Base-by-base conservation (phyloP, 2,113 vertebrate genomes). In the Penelope pileata region DNA sequence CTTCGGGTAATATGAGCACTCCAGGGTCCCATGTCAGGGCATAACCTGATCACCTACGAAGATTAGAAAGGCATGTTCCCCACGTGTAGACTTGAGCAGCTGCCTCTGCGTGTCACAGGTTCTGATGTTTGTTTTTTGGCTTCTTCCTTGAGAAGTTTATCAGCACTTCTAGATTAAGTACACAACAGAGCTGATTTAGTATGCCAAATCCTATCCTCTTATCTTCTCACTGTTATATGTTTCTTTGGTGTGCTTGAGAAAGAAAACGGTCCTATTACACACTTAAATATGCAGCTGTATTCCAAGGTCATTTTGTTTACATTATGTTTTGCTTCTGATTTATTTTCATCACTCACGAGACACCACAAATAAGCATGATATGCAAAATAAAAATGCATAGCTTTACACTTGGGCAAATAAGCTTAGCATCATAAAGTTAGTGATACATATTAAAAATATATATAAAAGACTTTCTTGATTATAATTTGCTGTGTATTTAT, bases 61-160 rank as follows among this genome's bases (percentile, higher is more conserved):
- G 88, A 94, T 78, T 70, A 72, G 94, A 93, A 95, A 94, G 85
- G 92, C 96, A 96, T 91, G 91, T 91, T 91, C 59, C 58, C 91
- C 72, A 56, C 56, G 16, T 34, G n/a, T 40, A 87, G 67, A 30
- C 12, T 51, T 38, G 36, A 92, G 66, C 82, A 95, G 62, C 47
- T 86, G 79, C 43, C 43, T 80, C 53, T 43, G 50, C 75, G 59
- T 50, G 66, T 85, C 80, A 82, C 27, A 80, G 40, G 77, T 16
- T 42, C 79, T 24, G 17, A 54, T 19, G 34, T 1, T 17, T 90
- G 18, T 4, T 63, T 73, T 90, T 96, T 84, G 90, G 93, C 76
- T n/a, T 78, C 68, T 83, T 83, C 56, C 36, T 94, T 63, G 16
- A 51, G 45, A 59, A 38, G 43, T 40, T 81, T 53, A 72, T 38